phyloP scores from a whole-genome alignment of 1,140 invertebrate genomes.

The Eubasilissa regina region DNA sequence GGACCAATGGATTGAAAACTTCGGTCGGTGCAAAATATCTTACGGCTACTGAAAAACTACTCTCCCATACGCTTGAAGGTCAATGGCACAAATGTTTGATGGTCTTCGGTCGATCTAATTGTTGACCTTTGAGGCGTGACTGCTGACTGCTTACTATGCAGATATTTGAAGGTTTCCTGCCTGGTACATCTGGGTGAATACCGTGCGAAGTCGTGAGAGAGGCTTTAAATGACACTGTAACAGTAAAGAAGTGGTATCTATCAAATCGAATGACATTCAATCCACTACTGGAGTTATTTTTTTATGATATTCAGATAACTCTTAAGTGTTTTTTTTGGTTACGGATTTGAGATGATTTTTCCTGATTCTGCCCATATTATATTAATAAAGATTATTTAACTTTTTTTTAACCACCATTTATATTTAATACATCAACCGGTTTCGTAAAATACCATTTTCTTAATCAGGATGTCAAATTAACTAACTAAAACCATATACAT shows the following conservation, averaged over 20 bases:
- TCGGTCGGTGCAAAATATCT: conserved; percentile 17
- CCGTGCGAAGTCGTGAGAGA: conserved; percentile 24
- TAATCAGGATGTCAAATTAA: no score
- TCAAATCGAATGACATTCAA: neutral
- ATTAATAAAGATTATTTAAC: no score
- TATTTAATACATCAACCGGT: no score
- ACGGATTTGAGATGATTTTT: no score
- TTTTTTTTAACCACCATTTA: no score
- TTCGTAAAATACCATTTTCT: no score
- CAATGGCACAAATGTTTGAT: conserved; percentile 48
- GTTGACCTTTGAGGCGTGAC: conserved; percentile 25
- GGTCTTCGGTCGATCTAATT: conserved; percentile 35
- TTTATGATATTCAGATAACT: no score
- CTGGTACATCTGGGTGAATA: conserved; percentile 1
- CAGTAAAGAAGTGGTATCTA: neutral
- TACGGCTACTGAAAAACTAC: conserved; percentile 1
- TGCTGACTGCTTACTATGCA: conserved; percentile 26
- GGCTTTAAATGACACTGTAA: conserved; percentile 13
- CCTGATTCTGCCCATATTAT: no score
- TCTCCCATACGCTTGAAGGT: conserved; percentile 43
- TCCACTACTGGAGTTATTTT: no score
- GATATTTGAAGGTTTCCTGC: conserved; percentile 28
- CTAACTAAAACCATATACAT: no score
- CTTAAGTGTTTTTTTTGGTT: no score
- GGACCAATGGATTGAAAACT: conserved; percentile 15